Conservation (phyloP, 2,888 invertebrate species). For the Tipula vernalis region DNA sequence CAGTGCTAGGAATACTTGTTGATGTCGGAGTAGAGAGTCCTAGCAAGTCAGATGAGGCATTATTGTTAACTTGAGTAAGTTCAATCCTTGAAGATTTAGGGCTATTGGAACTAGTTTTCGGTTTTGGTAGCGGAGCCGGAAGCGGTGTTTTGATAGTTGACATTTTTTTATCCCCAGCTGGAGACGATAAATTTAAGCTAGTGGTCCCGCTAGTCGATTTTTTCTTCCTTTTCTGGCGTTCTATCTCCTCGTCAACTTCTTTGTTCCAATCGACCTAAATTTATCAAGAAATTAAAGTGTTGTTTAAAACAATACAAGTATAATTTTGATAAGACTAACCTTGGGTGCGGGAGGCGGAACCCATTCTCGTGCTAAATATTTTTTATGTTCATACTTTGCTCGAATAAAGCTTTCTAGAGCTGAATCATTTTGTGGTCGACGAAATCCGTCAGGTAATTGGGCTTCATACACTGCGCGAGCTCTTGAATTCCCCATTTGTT, state of each 20-base stretch:
- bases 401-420: constrained; percentile 92
- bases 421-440: constrained; percentile 89
- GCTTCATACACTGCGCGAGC: constrained; percentile 97
- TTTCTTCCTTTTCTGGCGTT: constrained; percentile 71
- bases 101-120: constrained; percentile 38
- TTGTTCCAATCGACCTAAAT: constrained; percentile 64
- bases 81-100: constrained; percentile 37
- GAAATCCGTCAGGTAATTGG: constrained; percentile 87
- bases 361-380: constrained; percentile 97
- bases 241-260: constrained; percentile 77
- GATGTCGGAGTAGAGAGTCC: constrained; percentile 37
- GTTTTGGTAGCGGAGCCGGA: constrained; percentile 32
- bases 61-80: constrained; percentile 20
- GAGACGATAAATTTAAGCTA: constrained; percentile 21
- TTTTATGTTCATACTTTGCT: constrained; percentile 97
- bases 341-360: constrained; percentile 76
- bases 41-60: constrained; percentile 28
- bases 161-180: constrained; percentile 18
- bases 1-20: constrained; percentile 20
- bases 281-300: background rate
- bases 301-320: background rate
- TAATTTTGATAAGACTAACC: constrained; percentile 16
- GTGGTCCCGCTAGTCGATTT: constrained; percentile 44
- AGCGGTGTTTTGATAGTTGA: constrained; percentile 21
- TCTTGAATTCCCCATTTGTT: constrained; percentile 96